phyloP scores from a whole-genome alignment of 1,140 invertebrate species.

The Heliconius eleuchia region DNA sequence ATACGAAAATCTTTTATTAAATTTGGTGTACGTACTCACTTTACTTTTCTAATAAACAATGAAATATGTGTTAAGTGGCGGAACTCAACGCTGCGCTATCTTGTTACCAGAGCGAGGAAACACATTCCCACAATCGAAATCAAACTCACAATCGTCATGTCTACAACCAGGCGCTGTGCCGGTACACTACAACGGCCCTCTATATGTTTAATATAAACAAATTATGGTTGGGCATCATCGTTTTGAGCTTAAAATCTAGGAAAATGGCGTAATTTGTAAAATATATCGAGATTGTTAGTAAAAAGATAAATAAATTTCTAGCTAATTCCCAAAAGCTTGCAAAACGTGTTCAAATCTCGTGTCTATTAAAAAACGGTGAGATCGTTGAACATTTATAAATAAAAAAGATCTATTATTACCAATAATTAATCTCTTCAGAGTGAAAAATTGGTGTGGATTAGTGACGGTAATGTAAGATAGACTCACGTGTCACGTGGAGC shows the following conservation, averaged over 20 bases:
- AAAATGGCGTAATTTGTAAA: neutral
- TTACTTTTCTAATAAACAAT: neutral
- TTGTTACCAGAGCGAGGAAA: too few relatives aligned
- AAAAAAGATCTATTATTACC: neutral
- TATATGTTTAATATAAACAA: too few relatives aligned
- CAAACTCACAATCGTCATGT: too few relatives aligned
- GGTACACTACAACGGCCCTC: too few relatives aligned
- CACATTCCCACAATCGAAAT: too few relatives aligned
- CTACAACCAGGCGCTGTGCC: too few relatives aligned
- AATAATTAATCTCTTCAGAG: constrained; percentile 2
- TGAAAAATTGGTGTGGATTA: constrained; percentile 1
- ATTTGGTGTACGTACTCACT: neutral
- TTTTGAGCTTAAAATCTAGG: neutral
- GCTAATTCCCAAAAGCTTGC: neutral
- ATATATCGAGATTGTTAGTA: neutral
- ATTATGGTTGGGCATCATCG: too few relatives aligned
- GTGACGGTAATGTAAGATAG: neutral
- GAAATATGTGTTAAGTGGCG: too few relatives aligned
- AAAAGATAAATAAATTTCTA: neutral
- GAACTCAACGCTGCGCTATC: too few relatives aligned
- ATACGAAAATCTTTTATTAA: neutral
- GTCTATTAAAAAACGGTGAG: neutral
- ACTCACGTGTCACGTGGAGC: constrained; percentile 11
- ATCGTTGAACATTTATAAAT: constrained; percentile 11
- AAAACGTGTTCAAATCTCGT: neutral